Evolutionary conservation across 2,113 vertebrate species (phyloP).

Genomic region (Odontesthes bonariensis): DNA sequence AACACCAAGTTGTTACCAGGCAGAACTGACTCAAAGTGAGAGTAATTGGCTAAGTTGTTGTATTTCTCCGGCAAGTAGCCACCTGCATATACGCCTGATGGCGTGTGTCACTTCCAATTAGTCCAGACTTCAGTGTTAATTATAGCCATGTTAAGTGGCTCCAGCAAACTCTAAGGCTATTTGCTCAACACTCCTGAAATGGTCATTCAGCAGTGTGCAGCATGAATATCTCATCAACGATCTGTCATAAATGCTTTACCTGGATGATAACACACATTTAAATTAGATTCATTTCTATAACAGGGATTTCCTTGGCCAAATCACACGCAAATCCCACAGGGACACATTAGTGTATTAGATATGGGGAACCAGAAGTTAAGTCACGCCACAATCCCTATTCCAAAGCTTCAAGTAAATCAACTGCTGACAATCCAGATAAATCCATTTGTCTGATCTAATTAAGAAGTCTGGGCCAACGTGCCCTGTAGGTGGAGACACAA

Average conservation of each 20-base stretch:
- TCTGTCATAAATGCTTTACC: slow-evolving; percentile 8
- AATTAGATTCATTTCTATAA: not conserved
- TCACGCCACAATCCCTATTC: not conserved
- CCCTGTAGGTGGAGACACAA: slow-evolving; percentile 35
- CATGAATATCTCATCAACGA: not conserved
- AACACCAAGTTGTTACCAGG: slow-evolving; percentile 33
- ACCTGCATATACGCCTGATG: slow-evolving; percentile 80
- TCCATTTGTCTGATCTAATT: slow-evolving; percentile 68
- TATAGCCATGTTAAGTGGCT: slow-evolving; percentile 76
- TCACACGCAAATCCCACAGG: slow-evolving; percentile 7
- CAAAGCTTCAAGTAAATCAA: slow-evolving; percentile 28
- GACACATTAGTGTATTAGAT: not conserved
- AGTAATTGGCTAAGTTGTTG: slow-evolving; percentile 17
- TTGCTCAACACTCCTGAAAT: slow-evolving; percentile 63
- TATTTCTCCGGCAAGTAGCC: slow-evolving; percentile 38
- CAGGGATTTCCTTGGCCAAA: not conserved
- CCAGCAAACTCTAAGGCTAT: slow-evolving; percentile 57
- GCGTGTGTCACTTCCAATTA: slow-evolving; percentile 87
- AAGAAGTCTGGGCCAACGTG: slow-evolving; percentile 15
- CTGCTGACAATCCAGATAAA: slow-evolving; percentile 54
- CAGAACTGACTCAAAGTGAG: slow-evolving; percentile 24
- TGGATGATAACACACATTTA: not conserved
- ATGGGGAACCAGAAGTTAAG: slow-evolving; percentile 14
- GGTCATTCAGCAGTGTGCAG: slow-evolving; percentile 35
- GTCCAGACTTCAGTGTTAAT: slow-evolving; percentile 70